Evolutionary conservation across 2,113 vertebrate genomes (phyloP), one percentile per base, ranked within the genome.

Genomic region (Rostratula benghalensis): DNA sequence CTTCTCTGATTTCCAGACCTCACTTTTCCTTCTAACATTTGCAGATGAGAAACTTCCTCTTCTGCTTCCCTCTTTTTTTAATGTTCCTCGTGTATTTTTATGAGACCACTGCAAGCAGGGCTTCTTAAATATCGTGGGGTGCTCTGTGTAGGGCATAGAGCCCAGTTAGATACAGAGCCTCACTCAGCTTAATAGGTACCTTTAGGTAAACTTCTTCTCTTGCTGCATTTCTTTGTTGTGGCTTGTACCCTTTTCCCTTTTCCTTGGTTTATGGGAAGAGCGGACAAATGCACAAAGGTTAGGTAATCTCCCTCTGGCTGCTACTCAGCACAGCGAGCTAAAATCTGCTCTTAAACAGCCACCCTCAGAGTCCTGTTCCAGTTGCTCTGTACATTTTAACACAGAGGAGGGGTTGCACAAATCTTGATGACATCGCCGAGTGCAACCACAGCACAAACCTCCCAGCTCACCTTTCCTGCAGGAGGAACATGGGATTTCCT

Each of bases 1-100:
- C 35, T 93, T 92, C 45, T 51, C 86, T 57, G 43, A 81, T 90
- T 89, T 84, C 77, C 33, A 96, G 76, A 89, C 61, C n/a, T 89
- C 48, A 33, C 73, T 89, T 92, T 68, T 83, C 50, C 78, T 90
- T 77, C n/a, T 88, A 93, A 73, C 14, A 33, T 68, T 51, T 75
- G 37, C 80, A 63, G 53, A 90, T 48, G 53, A 84, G 71, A 95
- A 86, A 70, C 31, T 31, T 90, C 67, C 68, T 83, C 63, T 80
- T 80, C 54, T 33, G 50, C 60, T 69, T 83, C 65, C 15, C 46
- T 77, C 39, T 56, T 92, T 70, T 92, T 70, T 92, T 45, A 9
- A 75, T 1, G 2, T 76, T 89, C 14, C 45, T 81, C 0, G 0
- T 35, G 20, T 78, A 51, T 83, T 89, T 94, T 87, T 64, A 65